Base-by-base conservation (phyloP, 2,113 vertebrate genomes). In the Pygoscelis antarcticus region DNA sequence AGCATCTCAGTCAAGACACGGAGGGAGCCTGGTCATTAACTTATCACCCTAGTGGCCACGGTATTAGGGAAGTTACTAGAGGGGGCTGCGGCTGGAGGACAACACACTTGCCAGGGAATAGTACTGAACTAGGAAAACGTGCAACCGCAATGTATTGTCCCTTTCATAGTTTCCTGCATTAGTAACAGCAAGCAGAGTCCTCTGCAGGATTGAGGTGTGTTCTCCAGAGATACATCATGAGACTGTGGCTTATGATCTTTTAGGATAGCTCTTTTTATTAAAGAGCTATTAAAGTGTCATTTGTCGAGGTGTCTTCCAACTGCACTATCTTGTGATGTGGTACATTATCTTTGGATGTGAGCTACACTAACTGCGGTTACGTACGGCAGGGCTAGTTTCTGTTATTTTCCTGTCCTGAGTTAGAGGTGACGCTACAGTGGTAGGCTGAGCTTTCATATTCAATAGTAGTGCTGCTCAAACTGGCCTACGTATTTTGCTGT, bases 261-360 rank as follows among this genome's bases (percentile, higher is more conserved):
- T 29, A 38, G 25, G 16, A 36, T 4, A 51, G 40, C 23, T 38
- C 21, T 69, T 52, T 86, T 57, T 36, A 36, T 36, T 36, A 36
- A 79, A 83, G 68, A 64, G 9, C 42, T 83, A 32, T 4, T 54
- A 27, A 82, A 55, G 6, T 47, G 30, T 42, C n/a, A 10, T 55
- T 23, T 52, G 20, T 17, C 46, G 36, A 47, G 8, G 25, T 57
- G 40, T 51, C 38, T 89, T 83, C 54, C 42, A 69, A 8, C 20
- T 75, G 32, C 2, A 1, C 34, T 58, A 7, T 29, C 16, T 44
- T 52, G 16, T 61, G 34, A n/a, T 0, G 0, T 15, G 23, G 17
- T 29, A 25, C 34, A 26, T 74, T 83, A 30, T 38, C 7, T 72
- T 58, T 36, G 32, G 26, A 62, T 81, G 71, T 42, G 17, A 49